Percentiles rank a stretch among this genome's conserved stretches.
Conservation (phyloP, 2,797 vertebrate genomes). For the Syngnathus acus region DNA sequence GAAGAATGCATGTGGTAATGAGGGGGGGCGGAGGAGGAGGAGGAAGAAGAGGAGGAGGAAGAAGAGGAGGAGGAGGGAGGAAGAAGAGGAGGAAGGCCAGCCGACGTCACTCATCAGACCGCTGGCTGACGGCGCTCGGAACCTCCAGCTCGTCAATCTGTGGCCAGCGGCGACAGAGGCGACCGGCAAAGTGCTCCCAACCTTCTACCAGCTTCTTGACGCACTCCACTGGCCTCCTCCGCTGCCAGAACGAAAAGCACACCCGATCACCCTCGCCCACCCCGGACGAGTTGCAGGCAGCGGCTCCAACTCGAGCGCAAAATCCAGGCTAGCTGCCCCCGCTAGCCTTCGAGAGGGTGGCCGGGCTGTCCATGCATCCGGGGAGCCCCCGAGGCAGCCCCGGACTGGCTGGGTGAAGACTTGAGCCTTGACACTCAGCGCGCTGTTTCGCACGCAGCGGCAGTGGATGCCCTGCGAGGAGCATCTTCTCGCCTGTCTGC, state of each 20-base stretch:
- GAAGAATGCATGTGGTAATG: not conserved
- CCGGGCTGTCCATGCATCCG: conserved; percentile 55
- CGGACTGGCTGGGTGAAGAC: conserved; percentile 53
- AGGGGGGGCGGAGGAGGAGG: conserved; percentile 7
- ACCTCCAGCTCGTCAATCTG: conserved; percentile 58
- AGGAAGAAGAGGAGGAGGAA: not conserved
- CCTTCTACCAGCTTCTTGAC: conserved; percentile 34
- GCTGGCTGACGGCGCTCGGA: conserved; percentile 46
- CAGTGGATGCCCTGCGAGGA: conserved; percentile 7
- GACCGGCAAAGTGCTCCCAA: conserved; percentile 35
- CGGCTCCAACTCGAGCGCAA: conserved; percentile 45
- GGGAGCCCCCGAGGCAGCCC: conserved; percentile 48
- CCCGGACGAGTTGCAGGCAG: conserved; percentile 33
- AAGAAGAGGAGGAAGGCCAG: conserved; percentile 38
- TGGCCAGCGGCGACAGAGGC: conserved; percentile 58
- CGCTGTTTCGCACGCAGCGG: conserved; percentile 18
- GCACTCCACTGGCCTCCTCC: conserved; percentile 30
- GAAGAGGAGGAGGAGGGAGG: not conserved
- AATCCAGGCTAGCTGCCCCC: conserved; percentile 57
- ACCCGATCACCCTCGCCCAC: not conserved
- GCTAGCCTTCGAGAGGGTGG: conserved; percentile 58
- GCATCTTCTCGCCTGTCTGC: conserved; percentile 47
- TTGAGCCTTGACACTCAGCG: conserved; percentile 12
- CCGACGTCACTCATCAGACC: conserved; percentile 60
- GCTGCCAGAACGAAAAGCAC: conserved; percentile 38